Percentiles rank a stretch among this genome's conserved stretches.
Conservation (phyloP, 1,140 invertebrate species). For the Apis florea region DNA sequence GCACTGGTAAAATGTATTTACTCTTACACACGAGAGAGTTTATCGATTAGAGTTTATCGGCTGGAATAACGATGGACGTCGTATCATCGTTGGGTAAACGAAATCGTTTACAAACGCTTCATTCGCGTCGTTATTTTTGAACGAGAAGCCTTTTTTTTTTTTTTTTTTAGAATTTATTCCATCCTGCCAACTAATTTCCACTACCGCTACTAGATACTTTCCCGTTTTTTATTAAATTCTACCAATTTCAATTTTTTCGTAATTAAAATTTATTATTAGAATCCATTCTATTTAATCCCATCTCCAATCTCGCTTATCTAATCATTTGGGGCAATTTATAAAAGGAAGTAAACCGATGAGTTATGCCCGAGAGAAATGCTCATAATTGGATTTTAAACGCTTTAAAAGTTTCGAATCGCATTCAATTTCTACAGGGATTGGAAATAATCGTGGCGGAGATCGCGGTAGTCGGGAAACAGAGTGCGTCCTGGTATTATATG, state of each 20-base stretch:
- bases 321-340: no score
- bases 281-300: no score
- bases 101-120: neutral
- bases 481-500: conserved; percentile 63
- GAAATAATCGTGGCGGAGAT: neutral
- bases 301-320: no score
- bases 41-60: neutral
- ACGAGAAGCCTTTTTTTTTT: no score
- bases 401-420: neutral
- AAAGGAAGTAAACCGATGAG: no score
- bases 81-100: neutral
- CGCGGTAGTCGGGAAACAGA: conserved; percentile 31
- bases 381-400: neutral
- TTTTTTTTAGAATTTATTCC: neutral
- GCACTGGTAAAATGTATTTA: conserved; percentile 59
- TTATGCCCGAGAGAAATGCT: no score
- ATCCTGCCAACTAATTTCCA: no score
- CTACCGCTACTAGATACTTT: no score
- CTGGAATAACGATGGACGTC: neutral
- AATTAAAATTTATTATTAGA: no score
- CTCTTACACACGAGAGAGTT: conserved; percentile 1
- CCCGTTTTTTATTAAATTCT: no score
- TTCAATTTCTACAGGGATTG: neutral
- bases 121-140: neutral
- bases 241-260: no score